Conservation (phyloP, 2,888 invertebrate species). For the Metellina segmentata region DNA sequence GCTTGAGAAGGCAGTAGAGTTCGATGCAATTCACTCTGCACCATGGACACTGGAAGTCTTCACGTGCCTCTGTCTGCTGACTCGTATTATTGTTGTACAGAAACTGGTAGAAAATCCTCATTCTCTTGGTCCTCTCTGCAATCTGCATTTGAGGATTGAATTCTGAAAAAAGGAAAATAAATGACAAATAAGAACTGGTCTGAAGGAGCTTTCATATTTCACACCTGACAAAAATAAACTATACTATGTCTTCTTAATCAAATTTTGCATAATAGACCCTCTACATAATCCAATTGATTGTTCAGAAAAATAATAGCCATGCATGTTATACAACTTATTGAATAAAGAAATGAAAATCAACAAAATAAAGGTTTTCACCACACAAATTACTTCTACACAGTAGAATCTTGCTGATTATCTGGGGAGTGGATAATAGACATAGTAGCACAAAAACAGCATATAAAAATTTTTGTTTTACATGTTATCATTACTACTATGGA, state of each 20-base stretch:
- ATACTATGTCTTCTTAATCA: background rate
- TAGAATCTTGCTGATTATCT: too few relatives aligned
- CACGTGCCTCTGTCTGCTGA: constrained; percentile 96
- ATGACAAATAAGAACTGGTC: background rate
- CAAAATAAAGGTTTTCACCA: background rate
- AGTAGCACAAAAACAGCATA: too few relatives aligned
- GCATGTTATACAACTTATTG: background rate
- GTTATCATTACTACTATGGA: too few relatives aligned
- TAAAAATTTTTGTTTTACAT: too few relatives aligned
- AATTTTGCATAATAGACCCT: background rate
- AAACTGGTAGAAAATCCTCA: constrained; percentile 96
- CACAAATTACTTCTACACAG: too few relatives aligned
- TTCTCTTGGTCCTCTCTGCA: constrained; percentile 69
- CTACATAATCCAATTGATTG: background rate
- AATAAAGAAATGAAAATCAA: background rate
- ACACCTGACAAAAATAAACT: too few relatives aligned
- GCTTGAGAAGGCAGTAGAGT: constrained; percentile 94
- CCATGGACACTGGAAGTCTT: constrained; percentile 97
- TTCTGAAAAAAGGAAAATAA: background rate
- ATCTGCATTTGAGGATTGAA: constrained; percentile 10
- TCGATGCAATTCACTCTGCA: constrained; percentile 94
- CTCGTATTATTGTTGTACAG: constrained; percentile 96
- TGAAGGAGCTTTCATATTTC: background rate
- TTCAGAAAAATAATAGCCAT: background rate
- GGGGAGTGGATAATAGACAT: too few relatives aligned